These are phyloP conservation scores for Catocala fraxini DNA, from an alignment of 2,888 invertebrate genomes.

Conservation along the genomic window DNA sequence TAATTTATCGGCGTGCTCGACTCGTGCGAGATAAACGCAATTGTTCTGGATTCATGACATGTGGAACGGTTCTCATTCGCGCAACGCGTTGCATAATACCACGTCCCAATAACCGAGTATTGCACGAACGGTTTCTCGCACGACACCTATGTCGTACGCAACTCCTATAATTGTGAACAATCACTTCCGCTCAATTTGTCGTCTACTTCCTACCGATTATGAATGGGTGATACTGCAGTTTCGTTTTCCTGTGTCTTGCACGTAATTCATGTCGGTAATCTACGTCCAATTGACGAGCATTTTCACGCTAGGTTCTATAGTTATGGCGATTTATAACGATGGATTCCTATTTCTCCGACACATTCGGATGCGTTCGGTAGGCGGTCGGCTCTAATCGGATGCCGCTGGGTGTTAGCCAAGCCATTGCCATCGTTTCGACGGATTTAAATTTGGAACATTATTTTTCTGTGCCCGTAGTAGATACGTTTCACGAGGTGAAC, in stretches of 20 bases:
- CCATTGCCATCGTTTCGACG: conserved; percentile 78
- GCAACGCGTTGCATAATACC: conserved; percentile 56
- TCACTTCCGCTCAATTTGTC: conserved; percentile 72
- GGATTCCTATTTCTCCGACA: conserved; percentile 54
- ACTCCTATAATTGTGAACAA: conserved; percentile 57
- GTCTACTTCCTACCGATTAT: conserved; percentile 61
- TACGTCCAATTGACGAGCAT: conserved; percentile 14
- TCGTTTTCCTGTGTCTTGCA: conserved; percentile 56
- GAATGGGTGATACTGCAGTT: conserved; percentile 56
- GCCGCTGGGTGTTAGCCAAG: conserved; percentile 82
- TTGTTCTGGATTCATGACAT: conserved; percentile 62
- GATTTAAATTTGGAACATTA: conserved; percentile 84
- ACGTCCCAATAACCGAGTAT: conserved; percentile 54
- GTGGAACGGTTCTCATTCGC: conserved; percentile 51
- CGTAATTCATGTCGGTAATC: conserved; percentile 28
- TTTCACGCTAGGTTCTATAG: conserved; percentile 9
- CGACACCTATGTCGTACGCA: conserved; percentile 54
- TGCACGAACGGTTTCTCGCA: conserved; percentile 57
- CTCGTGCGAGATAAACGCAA: conserved; percentile 50
- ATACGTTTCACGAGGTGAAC: conserved; percentile 81
- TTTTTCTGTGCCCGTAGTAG: conserved; percentile 74
- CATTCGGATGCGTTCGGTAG: conserved; percentile 69
- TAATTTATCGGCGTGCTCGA: conserved; percentile 37
- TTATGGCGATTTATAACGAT: conserved; percentile 29
- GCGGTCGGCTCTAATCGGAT: conserved; percentile 68